Conservation (phyloP, 2,113 vertebrate genomes). For the Hymenochirus boettgeri region DNA sequence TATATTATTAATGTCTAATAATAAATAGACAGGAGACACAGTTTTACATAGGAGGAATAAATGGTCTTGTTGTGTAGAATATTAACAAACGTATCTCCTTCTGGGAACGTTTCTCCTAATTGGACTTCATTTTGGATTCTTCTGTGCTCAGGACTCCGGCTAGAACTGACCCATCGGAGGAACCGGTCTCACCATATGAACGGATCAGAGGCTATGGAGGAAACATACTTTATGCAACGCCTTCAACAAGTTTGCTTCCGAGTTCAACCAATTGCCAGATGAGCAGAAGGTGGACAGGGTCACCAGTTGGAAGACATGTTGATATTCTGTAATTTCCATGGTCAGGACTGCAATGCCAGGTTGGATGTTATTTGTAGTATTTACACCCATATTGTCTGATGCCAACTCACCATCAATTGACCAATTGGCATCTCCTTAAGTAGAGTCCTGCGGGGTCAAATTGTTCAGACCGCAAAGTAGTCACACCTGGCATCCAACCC, state of each 20-base stretch:
- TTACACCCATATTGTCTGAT: no score
- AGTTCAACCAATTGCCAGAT: slow-evolving; percentile 42
- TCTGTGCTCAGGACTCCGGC: slow-evolving; percentile 33
- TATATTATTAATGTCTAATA: no score
- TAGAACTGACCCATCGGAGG: slow-evolving; percentile 30
- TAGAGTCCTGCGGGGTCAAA: no score
- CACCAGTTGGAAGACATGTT: slow-evolving; percentile 48
- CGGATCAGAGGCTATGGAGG: not conserved
- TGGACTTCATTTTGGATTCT: no score
- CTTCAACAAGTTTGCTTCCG: slow-evolving; percentile 44
- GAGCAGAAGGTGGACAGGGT: slow-evolving; percentile 44
- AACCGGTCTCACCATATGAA: slow-evolving; percentile 27
- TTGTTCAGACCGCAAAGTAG: no score
- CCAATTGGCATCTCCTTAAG: no score
- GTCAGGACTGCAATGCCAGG: slow-evolving; percentile 44
- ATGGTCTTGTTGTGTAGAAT: not conserved
- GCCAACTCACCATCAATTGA: not conserved
- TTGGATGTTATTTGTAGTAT: not conserved
- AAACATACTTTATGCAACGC: slow-evolving; percentile 14
- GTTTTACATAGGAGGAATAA: not conserved
- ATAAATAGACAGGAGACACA: no score
- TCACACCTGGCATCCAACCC: no score
- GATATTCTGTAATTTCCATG: slow-evolving; percentile 45
- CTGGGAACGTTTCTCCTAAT: no score
- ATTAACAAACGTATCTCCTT: no score